Conservation (phyloP, 2,888 invertebrate genomes). For the Linyphia triangularis region DNA sequence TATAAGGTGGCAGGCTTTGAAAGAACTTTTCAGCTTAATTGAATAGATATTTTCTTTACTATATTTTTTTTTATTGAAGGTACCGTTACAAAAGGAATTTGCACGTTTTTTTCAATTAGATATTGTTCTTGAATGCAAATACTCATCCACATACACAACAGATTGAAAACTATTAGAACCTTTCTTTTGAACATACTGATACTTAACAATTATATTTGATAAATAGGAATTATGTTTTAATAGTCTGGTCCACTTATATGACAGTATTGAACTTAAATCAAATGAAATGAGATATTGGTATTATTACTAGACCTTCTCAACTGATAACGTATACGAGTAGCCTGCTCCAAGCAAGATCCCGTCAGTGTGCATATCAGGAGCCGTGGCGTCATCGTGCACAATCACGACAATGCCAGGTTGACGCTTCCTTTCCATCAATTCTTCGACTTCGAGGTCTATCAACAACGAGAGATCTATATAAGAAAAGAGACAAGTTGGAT, state of each 20-base stretch:
- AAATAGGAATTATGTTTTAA: background rate
- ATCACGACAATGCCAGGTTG: constrained; percentile 26
- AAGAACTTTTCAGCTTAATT: too few species aligned
- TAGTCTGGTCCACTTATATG: background rate
- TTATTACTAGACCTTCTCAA: constrained; percentile 45
- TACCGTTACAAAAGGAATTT: too few species aligned
- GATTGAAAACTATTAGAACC: too few species aligned
- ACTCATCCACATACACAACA: too few species aligned
- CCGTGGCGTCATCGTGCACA: constrained; percentile 14
- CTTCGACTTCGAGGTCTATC: constrained; percentile 32
- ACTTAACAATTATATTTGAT: background rate
- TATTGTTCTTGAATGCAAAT: too few species aligned
- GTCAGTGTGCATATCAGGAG: constrained; percentile 61
- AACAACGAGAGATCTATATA: constrained; percentile 44
- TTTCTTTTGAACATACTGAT: background rate
- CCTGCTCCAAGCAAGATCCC: constrained; percentile 16
- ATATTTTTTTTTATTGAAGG: too few species aligned
- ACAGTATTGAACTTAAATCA: background rate
- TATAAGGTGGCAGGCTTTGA: too few species aligned
- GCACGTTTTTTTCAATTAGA: too few species aligned
- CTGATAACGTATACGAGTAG: constrained; percentile 16
- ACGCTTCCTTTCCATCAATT: constrained; percentile 21
- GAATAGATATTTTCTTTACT: too few species aligned
- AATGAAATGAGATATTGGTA: background rate
- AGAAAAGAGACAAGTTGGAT: too few species aligned